These are phyloP conservation scores for Clunio marinus DNA, from an alignment of 2,888 invertebrate genomes.

Conservation along the genomic window DNA sequence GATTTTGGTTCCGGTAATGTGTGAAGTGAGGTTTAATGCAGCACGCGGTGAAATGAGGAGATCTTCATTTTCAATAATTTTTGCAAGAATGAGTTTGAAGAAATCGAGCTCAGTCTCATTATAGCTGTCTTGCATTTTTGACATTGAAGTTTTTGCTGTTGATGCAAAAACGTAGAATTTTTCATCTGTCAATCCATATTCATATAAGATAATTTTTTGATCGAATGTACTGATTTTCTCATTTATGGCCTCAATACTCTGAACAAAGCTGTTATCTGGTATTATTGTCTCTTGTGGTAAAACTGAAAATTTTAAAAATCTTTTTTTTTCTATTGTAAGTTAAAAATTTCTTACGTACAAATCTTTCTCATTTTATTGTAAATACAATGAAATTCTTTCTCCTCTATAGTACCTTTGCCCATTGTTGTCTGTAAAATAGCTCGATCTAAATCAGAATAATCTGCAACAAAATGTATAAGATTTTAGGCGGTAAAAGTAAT, in stretches of 20 bases:
- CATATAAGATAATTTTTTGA: not conserved
- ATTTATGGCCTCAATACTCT: slow-evolving; percentile 21
- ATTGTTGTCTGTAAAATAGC: slow-evolving; percentile 9
- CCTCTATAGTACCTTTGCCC: slow-evolving; percentile 6
- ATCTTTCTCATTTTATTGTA: no score
- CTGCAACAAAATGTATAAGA: slow-evolving; percentile 4
- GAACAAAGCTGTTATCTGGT: no score
- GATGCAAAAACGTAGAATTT: slow-evolving; percentile 13
- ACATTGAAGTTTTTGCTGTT: slow-evolving; percentile 2
- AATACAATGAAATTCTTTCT: not conserved
- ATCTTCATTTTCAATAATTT: not conserved
- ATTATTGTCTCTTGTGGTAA: no score
- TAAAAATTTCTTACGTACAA: no score
- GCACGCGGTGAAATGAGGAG: not conserved
- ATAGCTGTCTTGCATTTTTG: not conserved
- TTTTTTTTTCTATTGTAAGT: no score
- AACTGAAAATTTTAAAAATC: no score
- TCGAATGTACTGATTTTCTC: slow-evolving; percentile 19
- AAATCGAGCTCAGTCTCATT: slow-evolving; percentile 19
- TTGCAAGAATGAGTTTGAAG: not conserved
- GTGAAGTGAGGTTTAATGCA: slow-evolving; percentile 9
- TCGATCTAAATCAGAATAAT: slow-evolving; percentile 14
- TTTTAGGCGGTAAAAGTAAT: not conserved
- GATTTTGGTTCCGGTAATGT: not conserved
- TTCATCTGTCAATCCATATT: slow-evolving; percentile 2